Evolutionary conservation across 2,888 invertebrate species (phyloP).

Genomic region (Oeneis ivallda): DNA sequence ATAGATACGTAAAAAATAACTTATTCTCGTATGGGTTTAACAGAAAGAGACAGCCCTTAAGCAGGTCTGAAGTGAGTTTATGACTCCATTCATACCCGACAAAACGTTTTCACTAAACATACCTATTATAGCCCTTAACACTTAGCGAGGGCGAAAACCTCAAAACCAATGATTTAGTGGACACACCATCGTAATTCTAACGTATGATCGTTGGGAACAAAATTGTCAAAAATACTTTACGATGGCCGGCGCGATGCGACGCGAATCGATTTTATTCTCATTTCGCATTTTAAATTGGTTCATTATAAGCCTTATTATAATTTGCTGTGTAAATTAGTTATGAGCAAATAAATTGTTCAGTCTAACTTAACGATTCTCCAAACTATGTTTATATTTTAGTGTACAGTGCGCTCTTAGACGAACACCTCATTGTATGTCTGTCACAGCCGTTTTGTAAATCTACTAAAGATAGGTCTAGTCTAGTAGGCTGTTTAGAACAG

Average conservation of each 20-base stretch:
- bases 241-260: slow-evolving; percentile 55
- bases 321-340: slow-evolving; percentile 20
- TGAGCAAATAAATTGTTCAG: slow-evolving; percentile 17
- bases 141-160: slow-evolving; percentile 55
- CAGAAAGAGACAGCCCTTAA: slow-evolving; percentile 28
- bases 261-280: slow-evolving; percentile 72
- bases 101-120: slow-evolving; percentile 67
- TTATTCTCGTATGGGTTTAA: background rate
- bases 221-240: slow-evolving; percentile 77
- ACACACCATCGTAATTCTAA: slow-evolving; percentile 66
- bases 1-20: no score
- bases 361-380: slow-evolving; percentile 26
- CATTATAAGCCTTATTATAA: slow-evolving; percentile 38
- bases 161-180: slow-evolving; percentile 69
- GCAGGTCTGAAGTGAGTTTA: slow-evolving; percentile 57
- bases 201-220: slow-evolving; percentile 48
- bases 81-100: slow-evolving; percentile 68
- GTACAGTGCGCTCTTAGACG: no score
- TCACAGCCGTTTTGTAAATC: no score
- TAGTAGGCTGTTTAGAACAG: no score
- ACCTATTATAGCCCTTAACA: slow-evolving; percentile 52
- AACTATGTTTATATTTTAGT: background rate
- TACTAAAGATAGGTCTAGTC: no score
- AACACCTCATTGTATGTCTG: no score
- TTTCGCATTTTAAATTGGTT: slow-evolving; percentile 52